These are phyloP conservation scores for Pseudochirops cupreus DNA, from an alignment of 2,797 vertebrate species.

Conservation along the genomic window DNA sequence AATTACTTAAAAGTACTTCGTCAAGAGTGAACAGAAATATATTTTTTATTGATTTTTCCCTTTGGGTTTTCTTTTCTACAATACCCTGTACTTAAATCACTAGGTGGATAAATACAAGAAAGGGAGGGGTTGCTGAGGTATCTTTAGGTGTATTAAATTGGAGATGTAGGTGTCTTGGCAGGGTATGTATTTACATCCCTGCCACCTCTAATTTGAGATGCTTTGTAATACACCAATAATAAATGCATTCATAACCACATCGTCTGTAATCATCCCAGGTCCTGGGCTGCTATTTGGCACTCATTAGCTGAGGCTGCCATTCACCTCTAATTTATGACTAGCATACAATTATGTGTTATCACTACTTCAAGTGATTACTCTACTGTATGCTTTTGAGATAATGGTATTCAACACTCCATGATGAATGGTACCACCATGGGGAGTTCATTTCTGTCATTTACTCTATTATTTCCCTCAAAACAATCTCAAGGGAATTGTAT, in stretches of 20 bases:
- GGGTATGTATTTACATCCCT: conserved; percentile 77
- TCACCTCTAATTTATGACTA: conserved; percentile 88
- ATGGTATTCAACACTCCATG: conserved; percentile 82
- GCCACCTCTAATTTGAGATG: conserved; percentile 81
- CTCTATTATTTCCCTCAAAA: conserved; percentile 83
- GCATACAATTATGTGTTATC: conserved; percentile 88
- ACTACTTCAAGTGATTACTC: conserved; percentile 87
- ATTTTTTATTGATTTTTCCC: conserved; percentile 30
- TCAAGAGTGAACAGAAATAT: neutral
- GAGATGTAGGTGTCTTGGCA: conserved; percentile 40
- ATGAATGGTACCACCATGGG: conserved; percentile 85
- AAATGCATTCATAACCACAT: conserved; percentile 85
- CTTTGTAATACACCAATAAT: conserved; percentile 82
- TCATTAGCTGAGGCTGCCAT: conserved; percentile 87
- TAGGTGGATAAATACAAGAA: neutral
- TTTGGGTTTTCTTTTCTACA: neutral
- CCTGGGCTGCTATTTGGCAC: conserved; percentile 83
- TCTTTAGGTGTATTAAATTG: conserved; percentile 45
- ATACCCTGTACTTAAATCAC: neutral
- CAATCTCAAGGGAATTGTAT: conserved; percentile 76
- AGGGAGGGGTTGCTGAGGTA: neutral
- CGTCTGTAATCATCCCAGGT: conserved; percentile 85
- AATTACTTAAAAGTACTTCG: conserved; percentile 15
- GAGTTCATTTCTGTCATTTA: conserved; percentile 86
- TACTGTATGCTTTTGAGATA: conserved; percentile 87